phyloP scores from a whole-genome alignment of 1,140 invertebrate species.

The Sitodiplosis mosellana region DNA sequence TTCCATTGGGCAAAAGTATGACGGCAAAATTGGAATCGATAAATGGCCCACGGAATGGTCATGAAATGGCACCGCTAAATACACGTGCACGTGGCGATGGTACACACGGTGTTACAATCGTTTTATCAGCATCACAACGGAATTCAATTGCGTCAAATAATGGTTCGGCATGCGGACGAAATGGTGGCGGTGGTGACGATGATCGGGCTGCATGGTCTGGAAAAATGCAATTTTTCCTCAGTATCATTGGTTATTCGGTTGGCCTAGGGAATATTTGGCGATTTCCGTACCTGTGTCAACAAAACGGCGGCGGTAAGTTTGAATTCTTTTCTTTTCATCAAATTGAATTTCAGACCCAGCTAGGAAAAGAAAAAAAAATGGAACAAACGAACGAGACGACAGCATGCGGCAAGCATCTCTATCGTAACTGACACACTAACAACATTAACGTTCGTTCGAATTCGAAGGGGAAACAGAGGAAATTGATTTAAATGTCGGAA shows the following conservation, averaged over 20 bases:
- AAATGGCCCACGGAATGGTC: conserved; percentile 28
- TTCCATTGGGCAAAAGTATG: conserved; percentile 7
- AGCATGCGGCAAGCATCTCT: too few relatives aligned
- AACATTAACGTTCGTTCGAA: too few relatives aligned
- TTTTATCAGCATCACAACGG: conserved; percentile 29
- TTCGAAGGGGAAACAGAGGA: too few relatives aligned
- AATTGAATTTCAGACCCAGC: too few relatives aligned
- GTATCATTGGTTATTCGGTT: conserved; percentile 78
- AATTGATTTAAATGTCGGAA: too few relatives aligned
- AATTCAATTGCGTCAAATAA: conserved; percentile 29
- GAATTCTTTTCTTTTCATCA: background rate
- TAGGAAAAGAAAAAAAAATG: too few relatives aligned
- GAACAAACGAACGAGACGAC: too few relatives aligned
- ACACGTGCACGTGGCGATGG: conserved; percentile 36
- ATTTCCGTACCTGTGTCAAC: conserved; percentile 86
- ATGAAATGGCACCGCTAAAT: conserved; percentile 60
- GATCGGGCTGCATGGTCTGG: conserved; percentile 60
- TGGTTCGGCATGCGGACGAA: too few relatives aligned
- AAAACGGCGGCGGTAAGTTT: conserved; percentile 78
- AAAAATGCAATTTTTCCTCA: conserved; percentile 80
- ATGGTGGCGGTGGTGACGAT: conserved; percentile 18
- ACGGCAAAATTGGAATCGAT: conserved; percentile 25
- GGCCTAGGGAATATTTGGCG: conserved; percentile 88
- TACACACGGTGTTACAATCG: conserved; percentile 42
- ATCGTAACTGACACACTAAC: too few relatives aligned